Conservation (phyloP, 2,797 vertebrate species). For the Apodemus agrarius region DNA sequence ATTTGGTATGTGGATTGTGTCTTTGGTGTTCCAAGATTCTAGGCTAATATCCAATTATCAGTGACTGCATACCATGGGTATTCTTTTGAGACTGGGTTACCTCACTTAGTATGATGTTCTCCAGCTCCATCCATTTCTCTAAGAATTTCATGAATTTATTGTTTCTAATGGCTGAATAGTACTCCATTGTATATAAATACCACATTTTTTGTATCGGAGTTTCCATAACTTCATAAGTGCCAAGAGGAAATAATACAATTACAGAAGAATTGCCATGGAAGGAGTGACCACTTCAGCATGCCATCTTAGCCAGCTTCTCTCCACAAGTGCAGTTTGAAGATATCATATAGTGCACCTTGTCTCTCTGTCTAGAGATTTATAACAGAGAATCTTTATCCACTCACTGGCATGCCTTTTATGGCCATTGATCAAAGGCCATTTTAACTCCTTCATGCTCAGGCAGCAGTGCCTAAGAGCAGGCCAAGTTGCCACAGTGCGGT, state of each 20-base stretch:
- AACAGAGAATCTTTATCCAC: not conserved
- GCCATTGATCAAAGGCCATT: not conserved
- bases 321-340: not conserved
- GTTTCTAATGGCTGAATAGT: too few relatives aligned
- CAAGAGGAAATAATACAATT: not conserved
- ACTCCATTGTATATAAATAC: too few relatives aligned
- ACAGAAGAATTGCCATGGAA: not conserved
- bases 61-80: too few relatives aligned
- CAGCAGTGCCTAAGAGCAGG: not conserved
- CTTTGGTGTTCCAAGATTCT: too few relatives aligned
- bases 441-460: rapidly evolving
- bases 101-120: too few relatives aligned
- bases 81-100: too few relatives aligned
- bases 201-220: too few relatives aligned
- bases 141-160: too few relatives aligned
- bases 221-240: not conserved
- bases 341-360: too few relatives aligned
- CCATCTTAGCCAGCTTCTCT: not conserved
- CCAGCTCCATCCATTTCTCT: too few relatives aligned
- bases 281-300: not conserved
- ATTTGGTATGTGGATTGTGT: too few relatives aligned
- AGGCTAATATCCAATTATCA: too few relatives aligned
- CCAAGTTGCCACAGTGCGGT: rapidly evolving
- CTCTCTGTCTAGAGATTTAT: not conserved
- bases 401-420: not conserved